Percentiles rank a stretch among this genome's conserved stretches.
Evolutionary conservation across 2,113 vertebrate species (phyloP).

Genomic region (Puffinus mauretanicus): DNA sequence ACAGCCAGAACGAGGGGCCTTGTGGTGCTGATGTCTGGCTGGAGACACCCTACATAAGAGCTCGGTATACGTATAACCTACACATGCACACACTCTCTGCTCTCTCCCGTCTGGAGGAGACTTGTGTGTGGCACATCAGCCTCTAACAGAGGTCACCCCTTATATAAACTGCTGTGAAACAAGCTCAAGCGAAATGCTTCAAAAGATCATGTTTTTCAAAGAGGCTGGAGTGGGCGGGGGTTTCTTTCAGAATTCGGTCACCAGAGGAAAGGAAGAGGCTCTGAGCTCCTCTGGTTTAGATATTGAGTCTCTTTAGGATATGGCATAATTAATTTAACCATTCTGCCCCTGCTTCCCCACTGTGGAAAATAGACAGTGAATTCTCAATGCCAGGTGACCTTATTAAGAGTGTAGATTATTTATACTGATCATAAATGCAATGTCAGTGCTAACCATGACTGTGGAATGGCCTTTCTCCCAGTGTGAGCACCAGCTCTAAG

Average conservation of each 20-base stretch:
- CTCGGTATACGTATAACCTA: rapidly evolving
- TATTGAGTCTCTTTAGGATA: not conserved
- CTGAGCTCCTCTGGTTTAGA: not conserved
- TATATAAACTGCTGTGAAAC: not conserved
- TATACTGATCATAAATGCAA: not conserved
- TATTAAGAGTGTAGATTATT: not conserved
- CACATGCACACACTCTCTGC: not conserved
- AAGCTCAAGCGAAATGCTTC: not conserved
- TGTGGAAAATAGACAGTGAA: not conserved
- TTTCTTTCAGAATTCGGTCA: not conserved
- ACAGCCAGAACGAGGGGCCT: not conserved
- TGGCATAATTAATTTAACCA: not conserved
- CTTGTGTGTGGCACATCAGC: not conserved
- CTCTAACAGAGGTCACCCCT: not conserved
- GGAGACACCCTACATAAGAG: not conserved
- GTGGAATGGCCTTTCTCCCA: not conserved
- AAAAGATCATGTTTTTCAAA: not conserved
- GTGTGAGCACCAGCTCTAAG: not conserved
- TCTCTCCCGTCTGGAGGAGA: not conserved
- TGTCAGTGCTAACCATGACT: not conserved
- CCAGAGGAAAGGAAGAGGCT: not conserved
- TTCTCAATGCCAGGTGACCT: not conserved
- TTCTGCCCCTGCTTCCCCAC: not conserved
- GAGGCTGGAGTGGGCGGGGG: not conserved
- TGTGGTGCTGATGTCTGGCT: not conserved